A percentile compares a stretch with the other conserved stretches of the same genome.
phyloP scores from a whole-genome alignment of 2,888 invertebrate species.

The Camptogramma bilineatum region DNA sequence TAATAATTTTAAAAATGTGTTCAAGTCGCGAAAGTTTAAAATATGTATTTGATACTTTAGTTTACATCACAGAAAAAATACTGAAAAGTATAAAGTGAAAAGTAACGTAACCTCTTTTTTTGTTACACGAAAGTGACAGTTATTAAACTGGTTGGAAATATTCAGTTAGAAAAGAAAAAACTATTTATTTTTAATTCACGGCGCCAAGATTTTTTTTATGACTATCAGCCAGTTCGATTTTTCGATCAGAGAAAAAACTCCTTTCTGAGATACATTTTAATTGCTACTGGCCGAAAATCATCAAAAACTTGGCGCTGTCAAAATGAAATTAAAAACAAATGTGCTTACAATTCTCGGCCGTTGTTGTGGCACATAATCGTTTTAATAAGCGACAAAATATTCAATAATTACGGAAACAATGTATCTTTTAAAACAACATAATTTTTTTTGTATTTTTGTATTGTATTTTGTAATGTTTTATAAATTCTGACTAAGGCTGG shows the following conservation, averaged over 20 bases:
- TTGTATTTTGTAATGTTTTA: too few relatives aligned
- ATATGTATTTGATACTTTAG: too few relatives aligned
- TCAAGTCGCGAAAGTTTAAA: too few relatives aligned
- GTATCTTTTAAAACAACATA: too few relatives aligned
- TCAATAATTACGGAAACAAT: too few relatives aligned
- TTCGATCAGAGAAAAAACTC: background rate
- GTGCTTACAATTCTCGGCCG: constrained; percentile 5
- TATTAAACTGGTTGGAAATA: background rate
- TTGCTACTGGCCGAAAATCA: background rate
- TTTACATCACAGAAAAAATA: background rate
- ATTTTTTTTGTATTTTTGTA: too few relatives aligned
- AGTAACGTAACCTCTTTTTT: background rate
- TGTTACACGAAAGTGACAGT: background rate
- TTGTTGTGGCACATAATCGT: background rate
- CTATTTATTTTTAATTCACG: constrained; percentile 2
- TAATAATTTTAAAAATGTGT: too few relatives aligned
- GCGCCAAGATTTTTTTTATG: constrained; percentile 5
- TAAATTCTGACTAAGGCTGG: too few relatives aligned
- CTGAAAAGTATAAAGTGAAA: background rate
- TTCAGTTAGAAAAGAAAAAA: background rate
- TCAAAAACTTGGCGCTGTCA: background rate
- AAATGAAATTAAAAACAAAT: background rate
- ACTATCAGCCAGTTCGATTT: background rate
- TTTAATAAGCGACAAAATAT: background rate
- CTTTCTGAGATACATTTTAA: background rate